phyloP scores from a whole-genome alignment of 1,140 invertebrate species.

The Andricus grossulariae region DNA sequence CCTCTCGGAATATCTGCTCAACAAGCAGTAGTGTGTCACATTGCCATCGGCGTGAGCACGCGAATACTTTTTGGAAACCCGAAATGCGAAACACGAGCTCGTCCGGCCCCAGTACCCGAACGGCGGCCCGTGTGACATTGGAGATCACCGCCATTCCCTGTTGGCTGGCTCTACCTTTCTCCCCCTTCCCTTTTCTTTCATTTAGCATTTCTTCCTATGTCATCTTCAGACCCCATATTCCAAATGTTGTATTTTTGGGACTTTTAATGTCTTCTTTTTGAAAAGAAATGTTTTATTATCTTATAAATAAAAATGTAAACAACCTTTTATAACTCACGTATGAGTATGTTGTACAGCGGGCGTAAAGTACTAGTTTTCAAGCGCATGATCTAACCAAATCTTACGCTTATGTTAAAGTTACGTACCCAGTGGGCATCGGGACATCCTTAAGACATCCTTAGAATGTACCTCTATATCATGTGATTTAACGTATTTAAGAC shows the following conservation, averaged over 20 bases:
- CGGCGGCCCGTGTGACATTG: conserved; percentile 59
- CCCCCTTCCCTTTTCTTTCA: conserved; percentile 34
- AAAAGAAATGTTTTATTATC: no score
- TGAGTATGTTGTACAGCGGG: no score
- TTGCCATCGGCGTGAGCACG: conserved; percentile 6
- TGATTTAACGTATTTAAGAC: no score
- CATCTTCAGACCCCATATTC: not conserved
- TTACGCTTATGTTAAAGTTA: no score
- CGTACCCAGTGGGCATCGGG: no score
- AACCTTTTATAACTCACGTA: no score
- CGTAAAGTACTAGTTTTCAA: no score
- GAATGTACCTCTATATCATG: no score
- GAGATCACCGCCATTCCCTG: conserved; percentile 56
- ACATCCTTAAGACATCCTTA: no score
- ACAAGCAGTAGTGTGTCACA: conserved; percentile 5
- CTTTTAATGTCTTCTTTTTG: not conserved
- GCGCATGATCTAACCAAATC: no score
- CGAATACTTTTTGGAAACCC: conserved; percentile 55
- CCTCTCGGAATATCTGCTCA: no score
- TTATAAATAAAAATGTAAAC: no score
- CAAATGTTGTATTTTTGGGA: not conserved
- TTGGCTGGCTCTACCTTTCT: conserved; percentile 45
- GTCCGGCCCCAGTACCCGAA: conserved; percentile 34
- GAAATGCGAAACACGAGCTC: conserved; percentile 62
- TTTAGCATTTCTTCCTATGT: conserved; percentile 7